Conservation (phyloP, 2,113 vertebrate species). For the Psittacula cyanocephala region DNA sequence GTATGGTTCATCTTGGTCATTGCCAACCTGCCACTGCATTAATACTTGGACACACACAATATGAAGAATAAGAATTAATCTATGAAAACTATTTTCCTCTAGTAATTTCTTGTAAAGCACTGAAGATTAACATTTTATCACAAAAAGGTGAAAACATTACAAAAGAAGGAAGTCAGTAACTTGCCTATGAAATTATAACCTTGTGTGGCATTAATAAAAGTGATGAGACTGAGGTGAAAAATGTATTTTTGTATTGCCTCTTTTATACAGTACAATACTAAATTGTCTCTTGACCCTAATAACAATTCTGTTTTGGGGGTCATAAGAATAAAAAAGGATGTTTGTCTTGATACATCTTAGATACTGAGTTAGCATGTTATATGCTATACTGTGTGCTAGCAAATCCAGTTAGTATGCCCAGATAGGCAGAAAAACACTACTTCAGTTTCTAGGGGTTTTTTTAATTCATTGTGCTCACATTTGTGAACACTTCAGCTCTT, state of each 20-base stretch:
- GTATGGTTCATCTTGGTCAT: not conserved
- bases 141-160: not conserved
- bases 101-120: not conserved
- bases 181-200: not conserved
- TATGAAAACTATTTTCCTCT: not conserved
- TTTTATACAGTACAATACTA: not conserved
- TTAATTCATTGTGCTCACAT: not conserved
- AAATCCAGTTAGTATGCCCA: not conserved
- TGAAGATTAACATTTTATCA: not conserved
- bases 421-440: not conserved
- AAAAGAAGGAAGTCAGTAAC: not conserved
- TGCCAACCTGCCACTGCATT: not conserved
- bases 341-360: not conserved
- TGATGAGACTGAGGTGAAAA: not conserved
- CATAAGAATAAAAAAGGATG: not conserved
- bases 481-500: not conserved
- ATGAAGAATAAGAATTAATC: not conserved
- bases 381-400: not conserved
- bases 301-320: not conserved
- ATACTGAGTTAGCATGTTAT: not conserved
- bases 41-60: not conserved
- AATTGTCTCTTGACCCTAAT: not conserved
- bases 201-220: not conserved
- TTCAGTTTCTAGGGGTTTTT: accelerated
- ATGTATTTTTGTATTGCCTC: not conserved